Evolutionary conservation across 1,140 invertebrate species (phyloP).

Genomic region (Maconellicoccus hirsutus): DNA sequence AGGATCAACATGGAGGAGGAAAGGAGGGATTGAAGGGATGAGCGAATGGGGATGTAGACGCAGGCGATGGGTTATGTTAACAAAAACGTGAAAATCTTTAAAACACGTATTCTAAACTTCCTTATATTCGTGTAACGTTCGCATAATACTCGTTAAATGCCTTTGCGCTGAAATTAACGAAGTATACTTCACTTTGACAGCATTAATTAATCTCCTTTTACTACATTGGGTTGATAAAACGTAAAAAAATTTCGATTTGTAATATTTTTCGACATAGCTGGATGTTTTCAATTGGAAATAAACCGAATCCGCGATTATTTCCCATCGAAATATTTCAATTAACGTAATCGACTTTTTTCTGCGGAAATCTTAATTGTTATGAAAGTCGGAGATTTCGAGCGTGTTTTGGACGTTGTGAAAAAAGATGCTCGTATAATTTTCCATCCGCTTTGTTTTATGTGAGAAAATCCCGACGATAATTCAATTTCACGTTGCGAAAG

Average conservation of each 20-base stretch:
- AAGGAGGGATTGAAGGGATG: no score
- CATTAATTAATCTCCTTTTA: constrained; percentile 6
- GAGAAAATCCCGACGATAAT: background rate
- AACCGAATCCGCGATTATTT: no score
- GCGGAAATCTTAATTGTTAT: background rate
- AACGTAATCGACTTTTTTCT: background rate
- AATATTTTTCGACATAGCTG: constrained; percentile 2
- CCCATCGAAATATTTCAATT: constrained; percentile 3
- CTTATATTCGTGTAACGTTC: background rate
- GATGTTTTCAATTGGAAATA: no score
- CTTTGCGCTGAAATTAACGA: background rate
- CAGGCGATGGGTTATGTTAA: no score
- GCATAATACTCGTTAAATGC: background rate
- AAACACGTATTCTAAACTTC: background rate
- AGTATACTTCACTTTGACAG: background rate
- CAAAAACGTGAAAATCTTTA: background rate
- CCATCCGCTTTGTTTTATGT: no score
- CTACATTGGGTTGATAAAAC: background rate
- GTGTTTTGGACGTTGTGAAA: background rate
- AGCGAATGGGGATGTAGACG: no score
- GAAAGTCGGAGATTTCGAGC: background rate
- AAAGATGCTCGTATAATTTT: no score
- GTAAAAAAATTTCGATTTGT: background rate
- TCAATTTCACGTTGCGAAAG: background rate
- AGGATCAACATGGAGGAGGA: no score